Evolutionary conservation across 2,888 invertebrate genomes (phyloP).

Genomic region (Acanthoscelides obtectus): DNA sequence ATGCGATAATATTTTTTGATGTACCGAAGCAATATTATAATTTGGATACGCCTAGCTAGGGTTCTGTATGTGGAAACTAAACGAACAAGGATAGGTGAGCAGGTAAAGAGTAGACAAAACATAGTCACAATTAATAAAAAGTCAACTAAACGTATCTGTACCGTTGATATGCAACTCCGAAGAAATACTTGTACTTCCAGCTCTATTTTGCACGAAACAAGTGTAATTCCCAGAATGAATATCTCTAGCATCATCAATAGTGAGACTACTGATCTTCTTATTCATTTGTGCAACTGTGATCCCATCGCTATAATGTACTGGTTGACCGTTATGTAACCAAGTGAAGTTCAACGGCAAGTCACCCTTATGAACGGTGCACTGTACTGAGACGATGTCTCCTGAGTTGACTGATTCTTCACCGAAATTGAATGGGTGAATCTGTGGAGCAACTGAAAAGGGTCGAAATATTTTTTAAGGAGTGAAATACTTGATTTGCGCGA

Average conservation of each 20-base stretch:
- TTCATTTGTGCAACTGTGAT: conserved; percentile 43
- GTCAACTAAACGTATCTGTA: conserved; percentile 37
- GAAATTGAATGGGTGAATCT: conserved; percentile 46
- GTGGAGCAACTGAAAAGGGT: conserved; percentile 30
- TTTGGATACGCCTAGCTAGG: too few relatives aligned
- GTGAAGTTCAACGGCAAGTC: conserved; percentile 67
- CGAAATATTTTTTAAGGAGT: too few relatives aligned
- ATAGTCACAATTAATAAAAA: background rate
- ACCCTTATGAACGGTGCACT: conserved; percentile 66
- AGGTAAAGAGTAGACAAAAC: too few relatives aligned
- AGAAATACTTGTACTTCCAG: conserved; percentile 61
- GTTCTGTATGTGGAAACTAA: too few relatives aligned
- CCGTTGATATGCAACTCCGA: conserved; percentile 63
- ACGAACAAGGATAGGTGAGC: too few relatives aligned
- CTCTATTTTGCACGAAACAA: conserved; percentile 64
- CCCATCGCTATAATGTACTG: conserved; percentile 36
- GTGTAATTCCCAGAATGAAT: conserved; percentile 72
- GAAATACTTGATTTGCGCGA: too few relatives aligned
- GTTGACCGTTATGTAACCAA: conserved; percentile 68
- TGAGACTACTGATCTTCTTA: conserved; percentile 59
- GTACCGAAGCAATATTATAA: too few relatives aligned
- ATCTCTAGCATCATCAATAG: conserved; percentile 65
- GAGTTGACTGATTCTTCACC: conserved; percentile 59
- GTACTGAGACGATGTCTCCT: conserved; percentile 63
- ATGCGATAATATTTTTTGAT: too few relatives aligned